These are phyloP conservation scores for Pygoscelis adeliae DNA, from an alignment of 2,113 vertebrate genomes.

Conservation along the genomic window DNA sequence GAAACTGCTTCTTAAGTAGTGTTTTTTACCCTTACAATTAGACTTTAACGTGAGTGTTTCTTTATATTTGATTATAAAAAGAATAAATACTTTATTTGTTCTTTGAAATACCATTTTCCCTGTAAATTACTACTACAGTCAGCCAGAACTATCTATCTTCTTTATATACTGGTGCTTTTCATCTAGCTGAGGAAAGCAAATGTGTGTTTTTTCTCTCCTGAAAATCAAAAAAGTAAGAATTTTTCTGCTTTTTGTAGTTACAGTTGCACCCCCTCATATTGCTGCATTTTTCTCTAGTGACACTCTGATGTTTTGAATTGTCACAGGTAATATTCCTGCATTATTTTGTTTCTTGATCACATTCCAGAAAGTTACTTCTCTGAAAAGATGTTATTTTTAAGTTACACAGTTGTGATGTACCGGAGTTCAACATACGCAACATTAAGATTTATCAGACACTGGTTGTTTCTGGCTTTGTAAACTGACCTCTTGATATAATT, in stretches of 20 bases:
- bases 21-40: neutral
- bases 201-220: neutral
- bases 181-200: neutral
- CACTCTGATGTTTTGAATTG: neutral
- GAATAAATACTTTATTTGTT: slow-evolving; percentile 28
- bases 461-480: neutral
- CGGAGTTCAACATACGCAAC: neutral
- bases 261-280: neutral
- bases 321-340: neutral
- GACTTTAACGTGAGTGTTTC: neutral
- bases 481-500: neutral
- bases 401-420: neutral
- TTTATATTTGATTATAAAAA: slow-evolving; percentile 16
- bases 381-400: neutral
- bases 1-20: neutral
- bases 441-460: neutral
- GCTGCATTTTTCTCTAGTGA: neutral
- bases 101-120: slow-evolving; percentile 49
- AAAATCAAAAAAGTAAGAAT: neutral
- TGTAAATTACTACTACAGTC: neutral
- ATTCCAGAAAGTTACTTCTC: neutral
- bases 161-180: slow-evolving; percentile 17
- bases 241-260: neutral
- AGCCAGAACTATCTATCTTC: neutral
- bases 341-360: neutral